Percentiles rank a stretch among this genome's conserved stretches.
Conservation (phyloP, 2,113 vertebrate species). For the Marcusenius ussheri region DNA sequence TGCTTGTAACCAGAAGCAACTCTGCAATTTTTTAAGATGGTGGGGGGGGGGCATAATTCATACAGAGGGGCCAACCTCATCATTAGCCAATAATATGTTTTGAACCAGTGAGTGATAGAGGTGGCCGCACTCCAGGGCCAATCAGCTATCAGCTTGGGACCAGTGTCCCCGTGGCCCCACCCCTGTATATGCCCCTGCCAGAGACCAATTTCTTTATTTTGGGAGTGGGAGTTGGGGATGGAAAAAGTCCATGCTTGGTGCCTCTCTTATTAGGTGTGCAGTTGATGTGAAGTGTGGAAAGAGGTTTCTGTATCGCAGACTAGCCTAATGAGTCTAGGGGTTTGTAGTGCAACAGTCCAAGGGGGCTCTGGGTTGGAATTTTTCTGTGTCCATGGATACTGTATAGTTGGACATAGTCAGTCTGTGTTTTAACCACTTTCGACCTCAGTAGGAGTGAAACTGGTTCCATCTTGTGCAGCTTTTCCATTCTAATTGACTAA, state of each 20-base stretch:
- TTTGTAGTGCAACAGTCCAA: not conserved
- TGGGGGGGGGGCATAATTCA: not conserved
- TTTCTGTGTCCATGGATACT: not conserved
- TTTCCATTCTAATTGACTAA: not conserved
- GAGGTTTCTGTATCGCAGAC: not conserved
- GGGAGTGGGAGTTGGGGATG: not conserved
- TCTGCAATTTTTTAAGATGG: not conserved
- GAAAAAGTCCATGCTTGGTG: not conserved
- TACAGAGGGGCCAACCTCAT: not conserved
- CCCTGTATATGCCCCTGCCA: not conserved
- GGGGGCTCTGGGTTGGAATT: not conserved
- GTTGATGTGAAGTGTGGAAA: not conserved
- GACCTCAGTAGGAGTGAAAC: not conserved
- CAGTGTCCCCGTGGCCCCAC: not conserved
- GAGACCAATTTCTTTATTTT: not conserved
- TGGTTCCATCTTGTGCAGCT: not conserved
- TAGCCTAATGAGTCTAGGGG: not conserved
- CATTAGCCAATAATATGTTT: not conserved
- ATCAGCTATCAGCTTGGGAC: not conserved
- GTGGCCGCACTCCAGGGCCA: not conserved
- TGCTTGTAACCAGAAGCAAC: not conserved
- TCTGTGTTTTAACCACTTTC: not conserved
- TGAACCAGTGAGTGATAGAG: not conserved
- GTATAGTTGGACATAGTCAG: not conserved
- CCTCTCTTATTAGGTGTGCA: not conserved